A percentile compares a stretch with the other conserved stretches of the same genome.
phyloP scores from a whole-genome alignment of 2,888 invertebrate genomes.

The Pristionchus mayeri region DNA sequence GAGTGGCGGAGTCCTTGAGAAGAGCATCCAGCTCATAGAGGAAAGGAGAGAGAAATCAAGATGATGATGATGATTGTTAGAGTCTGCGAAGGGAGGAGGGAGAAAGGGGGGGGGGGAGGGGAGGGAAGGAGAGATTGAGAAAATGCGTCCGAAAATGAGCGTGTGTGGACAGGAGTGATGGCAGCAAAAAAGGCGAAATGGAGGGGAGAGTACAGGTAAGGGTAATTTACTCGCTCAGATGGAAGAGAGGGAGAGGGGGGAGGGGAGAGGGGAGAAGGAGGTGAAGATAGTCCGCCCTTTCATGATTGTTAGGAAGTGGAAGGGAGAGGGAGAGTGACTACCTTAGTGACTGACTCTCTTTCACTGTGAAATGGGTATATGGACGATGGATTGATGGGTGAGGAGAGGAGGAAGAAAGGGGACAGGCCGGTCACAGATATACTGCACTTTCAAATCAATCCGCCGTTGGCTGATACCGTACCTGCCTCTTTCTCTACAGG shows the following conservation, averaged over 20 bases:
- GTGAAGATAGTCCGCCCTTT: constrained; percentile 45
- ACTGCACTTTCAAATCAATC: constrained; percentile 22
- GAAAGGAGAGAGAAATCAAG: constrained; percentile 12
- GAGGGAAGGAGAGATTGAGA: background rate
- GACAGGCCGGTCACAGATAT: background rate
- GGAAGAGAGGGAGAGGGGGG: background rate
- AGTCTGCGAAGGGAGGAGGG: constrained; percentile 7
- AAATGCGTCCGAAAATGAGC: constrained; percentile 19
- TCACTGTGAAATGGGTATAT: constrained; percentile 42
- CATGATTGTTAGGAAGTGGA: constrained; percentile 41
- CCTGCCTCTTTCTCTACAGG: background rate
- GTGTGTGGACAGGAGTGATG: background rate
- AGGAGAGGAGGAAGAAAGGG: background rate
- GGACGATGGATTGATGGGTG: constrained; percentile 31
- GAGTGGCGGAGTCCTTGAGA: constrained; percentile 42
- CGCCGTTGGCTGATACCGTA: background rate
- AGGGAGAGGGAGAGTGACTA: background rate
- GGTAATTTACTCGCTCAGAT: constrained; percentile 19
- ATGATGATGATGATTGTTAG: constrained; percentile 41
- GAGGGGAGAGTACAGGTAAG: constrained; percentile 39
- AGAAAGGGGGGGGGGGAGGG: background rate
- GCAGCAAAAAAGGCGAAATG: background rate
- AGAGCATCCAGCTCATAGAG: background rate
- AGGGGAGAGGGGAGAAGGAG: background rate
- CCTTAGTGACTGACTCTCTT: constrained; percentile 30